These are phyloP conservation scores for Condylostylus longicornis DNA, from an alignment of 1,140 invertebrate species.

Conservation along the genomic window DNA sequence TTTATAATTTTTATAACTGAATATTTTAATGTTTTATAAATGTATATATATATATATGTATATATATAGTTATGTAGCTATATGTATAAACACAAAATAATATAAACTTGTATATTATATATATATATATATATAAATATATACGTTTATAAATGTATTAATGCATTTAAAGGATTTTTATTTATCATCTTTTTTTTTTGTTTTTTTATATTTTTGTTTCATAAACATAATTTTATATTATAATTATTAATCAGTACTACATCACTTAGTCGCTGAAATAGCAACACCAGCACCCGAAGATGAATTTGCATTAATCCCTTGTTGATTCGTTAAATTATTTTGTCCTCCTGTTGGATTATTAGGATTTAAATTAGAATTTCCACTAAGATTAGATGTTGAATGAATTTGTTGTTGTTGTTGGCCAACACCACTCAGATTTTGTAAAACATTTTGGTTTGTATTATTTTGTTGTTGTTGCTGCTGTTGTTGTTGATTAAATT, in stretches of 20 bases:
- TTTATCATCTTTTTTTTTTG: not conserved
- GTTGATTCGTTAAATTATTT: not conserved
- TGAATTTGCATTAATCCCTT: constrained; percentile 1
- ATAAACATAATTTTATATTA: too few relatives aligned
- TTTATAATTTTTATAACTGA: constrained; percentile 1
- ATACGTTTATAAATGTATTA: too few relatives aligned
- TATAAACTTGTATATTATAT: too few relatives aligned
- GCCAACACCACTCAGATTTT: too few relatives aligned
- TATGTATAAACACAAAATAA: too few relatives aligned
- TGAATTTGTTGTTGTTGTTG: constrained; percentile 7
- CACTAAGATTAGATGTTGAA: constrained; percentile 6
- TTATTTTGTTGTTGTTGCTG: constrained; percentile 23
- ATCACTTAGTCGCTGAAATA: constrained; percentile 3
- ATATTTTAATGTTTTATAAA: not conserved
- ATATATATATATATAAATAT: too few relatives aligned
- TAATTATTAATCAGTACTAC: constrained; percentile 4
- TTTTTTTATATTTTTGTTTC: too few relatives aligned
- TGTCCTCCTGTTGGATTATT: not conserved
- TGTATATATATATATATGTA: not conserved
- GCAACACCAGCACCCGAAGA: constrained; percentile 3
- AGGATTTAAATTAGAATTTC: not conserved
- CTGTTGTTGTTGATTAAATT: constrained; percentile 10
- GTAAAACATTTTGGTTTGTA: too few relatives aligned
- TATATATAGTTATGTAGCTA: too few relatives aligned
- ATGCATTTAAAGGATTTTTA: not conserved